Evolutionary conservation across 2,888 invertebrate genomes (phyloP).

Genomic region (Tenthredo notha): DNA sequence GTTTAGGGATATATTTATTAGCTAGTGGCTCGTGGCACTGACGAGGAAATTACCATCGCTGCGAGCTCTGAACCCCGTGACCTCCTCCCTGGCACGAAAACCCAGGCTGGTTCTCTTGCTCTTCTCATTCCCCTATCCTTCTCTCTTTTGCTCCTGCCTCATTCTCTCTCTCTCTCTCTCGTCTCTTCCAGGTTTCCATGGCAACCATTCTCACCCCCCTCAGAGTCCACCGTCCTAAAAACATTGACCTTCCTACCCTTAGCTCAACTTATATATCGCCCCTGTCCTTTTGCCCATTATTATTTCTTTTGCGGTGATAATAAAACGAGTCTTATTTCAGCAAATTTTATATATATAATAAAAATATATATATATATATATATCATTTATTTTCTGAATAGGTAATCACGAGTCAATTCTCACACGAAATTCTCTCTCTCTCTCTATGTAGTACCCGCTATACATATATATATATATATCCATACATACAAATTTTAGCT

Average conservation of each 20-base stretch:
- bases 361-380: background rate
- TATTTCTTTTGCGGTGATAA: background rate
- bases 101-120: conserved; percentile 36
- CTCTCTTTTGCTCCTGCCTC: conserved; percentile 57
- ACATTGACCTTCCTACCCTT: conserved; percentile 70
- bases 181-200: conserved; percentile 67
- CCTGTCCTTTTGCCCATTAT: background rate
- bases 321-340: background rate
- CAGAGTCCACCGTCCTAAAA: conserved; percentile 69
- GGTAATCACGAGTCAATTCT: too few species aligned
- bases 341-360: background rate
- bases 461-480: background rate
- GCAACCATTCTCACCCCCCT: conserved; percentile 69
- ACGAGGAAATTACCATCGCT: conserved; percentile 51
- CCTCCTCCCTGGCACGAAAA: conserved; percentile 36
- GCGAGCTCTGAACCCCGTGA: conserved; percentile 44
- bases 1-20: conserved; percentile 38
- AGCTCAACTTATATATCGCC: background rate
- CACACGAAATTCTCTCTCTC: too few species aligned
- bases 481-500: background rate
- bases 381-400: background rate
- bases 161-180: conserved; percentile 52
- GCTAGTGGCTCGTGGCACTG: conserved; percentile 45
- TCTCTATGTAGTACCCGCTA: background rate
- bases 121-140: conserved; percentile 49